Evolutionary conservation across 2,888 invertebrate genomes (phyloP), one percentile per base, ranked within the genome.

Genomic region (Polydrusus cervinus): DNA sequence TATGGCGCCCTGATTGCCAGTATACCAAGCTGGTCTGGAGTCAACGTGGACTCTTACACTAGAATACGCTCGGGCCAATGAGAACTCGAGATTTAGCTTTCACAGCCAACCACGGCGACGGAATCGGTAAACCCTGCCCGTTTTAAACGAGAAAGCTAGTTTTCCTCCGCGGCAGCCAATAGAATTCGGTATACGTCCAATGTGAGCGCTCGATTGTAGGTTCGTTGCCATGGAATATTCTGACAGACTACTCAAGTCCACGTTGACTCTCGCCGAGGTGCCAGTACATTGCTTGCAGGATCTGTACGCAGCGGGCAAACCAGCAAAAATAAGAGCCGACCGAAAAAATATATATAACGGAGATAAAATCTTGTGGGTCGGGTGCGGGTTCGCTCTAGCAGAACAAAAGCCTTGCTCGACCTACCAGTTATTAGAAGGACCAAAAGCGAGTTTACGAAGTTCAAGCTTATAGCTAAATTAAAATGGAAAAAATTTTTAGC

Each of bases 1-100:
- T 87, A 88, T 88, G 88, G 88, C 88, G 88, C 87, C 87, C 87
- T 88, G 88, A 88, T 88, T 88, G 87, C 88, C 88, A 86, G 87
- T 87, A 87, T 88, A 87, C 86, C 85, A 85, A 85, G 86, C 86
- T 85, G 85, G 84, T 85, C 83, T 83, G 79, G 76, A 82, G 84
- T 87, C 87, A 82, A 87, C 87, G 87, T 87, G 81, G 87, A 86
- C 84, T 81, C 40, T 64, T 47, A 67, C 43, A 40, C 25, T 75
- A 74, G 69, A 69, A 53, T 66, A 13, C 45, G 14, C 68, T 62
- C 75, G 45, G 68, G 71, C 74, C 75, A 79, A 79, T 80, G 74
- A 73, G 34, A 65, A 9, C 65, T 11, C 49, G 45, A 7, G 30
- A 85, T 83, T 85, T 84, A 80, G 34, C 38, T 18, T 5, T 45